Conservation (phyloP, 2,888 invertebrate species). For the Mesorhabditis sp. region DNA sequence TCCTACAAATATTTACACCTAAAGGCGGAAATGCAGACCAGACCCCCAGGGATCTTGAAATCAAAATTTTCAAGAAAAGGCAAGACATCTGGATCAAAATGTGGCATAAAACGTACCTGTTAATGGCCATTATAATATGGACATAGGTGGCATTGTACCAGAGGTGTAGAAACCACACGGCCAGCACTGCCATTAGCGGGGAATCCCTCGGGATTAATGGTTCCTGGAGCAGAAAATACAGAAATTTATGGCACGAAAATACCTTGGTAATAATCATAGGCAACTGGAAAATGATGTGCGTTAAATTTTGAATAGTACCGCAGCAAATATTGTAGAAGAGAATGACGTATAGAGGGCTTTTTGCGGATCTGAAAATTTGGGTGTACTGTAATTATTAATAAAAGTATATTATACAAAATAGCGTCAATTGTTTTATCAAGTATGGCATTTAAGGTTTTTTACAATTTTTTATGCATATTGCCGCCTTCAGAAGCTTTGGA, state of each 20-base stretch:
- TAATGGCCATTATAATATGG: background rate
- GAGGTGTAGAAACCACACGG: background rate
- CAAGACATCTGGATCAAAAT: no score
- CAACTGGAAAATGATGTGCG: background rate
- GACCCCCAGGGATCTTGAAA: no score
- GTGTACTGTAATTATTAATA: slow-evolving; percentile 29
- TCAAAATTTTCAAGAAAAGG: no score
- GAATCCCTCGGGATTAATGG: background rate
- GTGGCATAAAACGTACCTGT: background rate
- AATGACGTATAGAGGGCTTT: slow-evolving; percentile 8
- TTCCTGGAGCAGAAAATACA: background rate
- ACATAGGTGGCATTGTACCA: background rate
- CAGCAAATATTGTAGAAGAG: background rate
- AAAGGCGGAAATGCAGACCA: no score
- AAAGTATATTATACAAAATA: slow-evolving; percentile 23
- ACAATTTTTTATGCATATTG: no score
- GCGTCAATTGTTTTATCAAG: slow-evolving; percentile 22
- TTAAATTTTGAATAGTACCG: background rate
- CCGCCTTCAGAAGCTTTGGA: no score
- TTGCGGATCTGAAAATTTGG: slow-evolving; percentile 30
- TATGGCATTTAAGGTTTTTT: slow-evolving; percentile 10
- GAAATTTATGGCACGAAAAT: background rate
- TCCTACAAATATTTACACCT: no score
- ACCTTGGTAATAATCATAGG: background rate
- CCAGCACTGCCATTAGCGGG: background rate